Percentiles rank a stretch among this genome's conserved stretches.
Evolutionary conservation across 2,888 invertebrate species (phyloP).

Genomic region (Lysandra bellargus): DNA sequence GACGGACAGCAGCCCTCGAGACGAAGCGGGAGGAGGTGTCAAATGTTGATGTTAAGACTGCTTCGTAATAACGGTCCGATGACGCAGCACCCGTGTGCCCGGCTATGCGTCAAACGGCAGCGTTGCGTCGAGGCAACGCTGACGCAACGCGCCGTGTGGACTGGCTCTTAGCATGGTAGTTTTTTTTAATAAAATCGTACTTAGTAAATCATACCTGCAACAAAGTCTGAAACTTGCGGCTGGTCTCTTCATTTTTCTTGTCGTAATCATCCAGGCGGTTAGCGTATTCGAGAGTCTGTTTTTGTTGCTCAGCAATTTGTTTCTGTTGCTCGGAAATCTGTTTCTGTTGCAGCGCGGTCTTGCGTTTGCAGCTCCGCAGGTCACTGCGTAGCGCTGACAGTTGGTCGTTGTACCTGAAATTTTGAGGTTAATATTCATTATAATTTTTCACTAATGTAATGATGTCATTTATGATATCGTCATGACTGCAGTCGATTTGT

Average conservation of each 20-base stretch:
- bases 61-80: too few relatives aligned
- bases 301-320: conserved; percentile 86
- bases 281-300: conserved; percentile 88
- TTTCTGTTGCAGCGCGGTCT: conserved; percentile 91
- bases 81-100: too few relatives aligned
- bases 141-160: too few relatives aligned
- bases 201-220: conserved; percentile 81
- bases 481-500: neutral
- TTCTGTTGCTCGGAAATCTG: conserved; percentile 89
- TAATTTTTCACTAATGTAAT: neutral
- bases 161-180: too few relatives aligned
- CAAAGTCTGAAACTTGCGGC: conserved; percentile 92
- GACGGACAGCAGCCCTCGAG: too few relatives aligned
- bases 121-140: too few relatives aligned
- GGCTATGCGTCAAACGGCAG: too few relatives aligned
- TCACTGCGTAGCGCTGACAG: conserved; percentile 89
- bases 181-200: neutral
- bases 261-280: conserved; percentile 93
- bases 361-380: conserved; percentile 88
- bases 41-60: too few relatives aligned
- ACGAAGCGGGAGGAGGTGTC: too few relatives aligned
- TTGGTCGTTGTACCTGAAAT: conserved; percentile 87
- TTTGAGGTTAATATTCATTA: neutral
- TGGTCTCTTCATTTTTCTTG: conserved; percentile 94
- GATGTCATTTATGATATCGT: neutral